Conservation (phyloP, 1,140 invertebrate genomes). For the Elymnias hypermnestra region DNA sequence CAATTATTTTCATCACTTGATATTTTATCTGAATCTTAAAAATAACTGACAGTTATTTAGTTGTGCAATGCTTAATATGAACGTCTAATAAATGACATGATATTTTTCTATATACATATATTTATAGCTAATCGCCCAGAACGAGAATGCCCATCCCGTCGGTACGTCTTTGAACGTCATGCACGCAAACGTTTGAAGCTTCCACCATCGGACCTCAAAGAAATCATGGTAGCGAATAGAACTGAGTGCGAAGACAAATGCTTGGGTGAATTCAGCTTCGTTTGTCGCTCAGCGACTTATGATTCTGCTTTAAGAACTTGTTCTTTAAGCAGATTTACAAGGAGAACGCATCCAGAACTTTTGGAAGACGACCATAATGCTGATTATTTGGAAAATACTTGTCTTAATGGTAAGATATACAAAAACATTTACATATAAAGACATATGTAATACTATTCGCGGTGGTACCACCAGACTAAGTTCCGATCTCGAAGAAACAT, state of each 20-base stretch:
- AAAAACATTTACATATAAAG: background rate
- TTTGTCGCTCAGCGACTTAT: slow-evolving; percentile 90
- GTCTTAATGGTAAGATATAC: slow-evolving; percentile 83
- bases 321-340: slow-evolving; percentile 86
- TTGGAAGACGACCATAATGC: slow-evolving; percentile 89
- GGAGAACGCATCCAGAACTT: slow-evolving; percentile 89
- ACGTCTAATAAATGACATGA: too few relatives aligned
- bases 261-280: slow-evolving; percentile 90
- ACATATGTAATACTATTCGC: too few relatives aligned
- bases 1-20: too few relatives aligned
- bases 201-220: slow-evolving; percentile 85
- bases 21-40: too few relatives aligned
- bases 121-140: slow-evolving; percentile 87
- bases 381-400: slow-evolving; percentile 94
- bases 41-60: too few relatives aligned
- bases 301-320: slow-evolving; percentile 86
- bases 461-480: too few relatives aligned
- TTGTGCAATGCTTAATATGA: too few relatives aligned
- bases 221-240: slow-evolving; percentile 86
- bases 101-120: too few relatives aligned
- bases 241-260: slow-evolving; percentile 95
- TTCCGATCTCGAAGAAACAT: too few relatives aligned
- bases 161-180: slow-evolving; percentile 92
- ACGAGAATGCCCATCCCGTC: slow-evolving; percentile 89
- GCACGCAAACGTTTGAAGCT: slow-evolving; percentile 88